Conservation (phyloP, 2,113 vertebrate species). For the Eurypyga helias region DNA sequence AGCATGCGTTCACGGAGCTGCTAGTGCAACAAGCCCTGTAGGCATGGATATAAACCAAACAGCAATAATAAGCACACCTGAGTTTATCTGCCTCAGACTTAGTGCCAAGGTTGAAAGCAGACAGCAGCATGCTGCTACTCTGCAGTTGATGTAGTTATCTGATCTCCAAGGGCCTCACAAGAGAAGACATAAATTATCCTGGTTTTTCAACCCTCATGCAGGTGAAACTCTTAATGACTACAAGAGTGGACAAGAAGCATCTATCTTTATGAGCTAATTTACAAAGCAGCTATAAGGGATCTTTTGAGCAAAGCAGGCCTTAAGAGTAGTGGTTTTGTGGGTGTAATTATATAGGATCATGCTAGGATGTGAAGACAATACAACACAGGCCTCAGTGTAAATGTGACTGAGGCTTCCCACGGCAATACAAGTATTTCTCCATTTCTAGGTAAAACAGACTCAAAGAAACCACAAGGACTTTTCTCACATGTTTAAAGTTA, state of each 20-base stretch:
- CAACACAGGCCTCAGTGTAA: neutral
- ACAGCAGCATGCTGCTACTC: neutral
- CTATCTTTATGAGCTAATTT: neutral
- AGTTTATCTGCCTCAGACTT: neutral
- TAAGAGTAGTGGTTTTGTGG: neutral
- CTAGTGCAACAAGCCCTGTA: neutral
- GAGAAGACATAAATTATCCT: neutral
- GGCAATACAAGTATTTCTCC: neutral
- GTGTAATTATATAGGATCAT: neutral
- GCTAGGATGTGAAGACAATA: neutral
- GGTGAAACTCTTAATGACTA: neutral
- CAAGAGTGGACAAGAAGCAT: neutral
- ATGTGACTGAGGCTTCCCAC: neutral
- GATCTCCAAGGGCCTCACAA: neutral
- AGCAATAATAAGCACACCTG: neutral
- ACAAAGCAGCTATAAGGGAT: neutral
- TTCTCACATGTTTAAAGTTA: neutral
- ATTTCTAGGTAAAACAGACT: neutral
- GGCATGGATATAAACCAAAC: neutral
- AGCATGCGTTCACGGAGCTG: neutral
- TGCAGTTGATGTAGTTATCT: neutral
- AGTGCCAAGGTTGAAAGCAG: neutral
- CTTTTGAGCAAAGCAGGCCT: neutral
- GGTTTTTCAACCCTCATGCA: neutral
- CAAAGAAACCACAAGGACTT: neutral